A percentile compares a stretch with the other conserved stretches of the same genome.
Conservation (phyloP, 2,888 invertebrate genomes). For the Polia nebulosa region DNA sequence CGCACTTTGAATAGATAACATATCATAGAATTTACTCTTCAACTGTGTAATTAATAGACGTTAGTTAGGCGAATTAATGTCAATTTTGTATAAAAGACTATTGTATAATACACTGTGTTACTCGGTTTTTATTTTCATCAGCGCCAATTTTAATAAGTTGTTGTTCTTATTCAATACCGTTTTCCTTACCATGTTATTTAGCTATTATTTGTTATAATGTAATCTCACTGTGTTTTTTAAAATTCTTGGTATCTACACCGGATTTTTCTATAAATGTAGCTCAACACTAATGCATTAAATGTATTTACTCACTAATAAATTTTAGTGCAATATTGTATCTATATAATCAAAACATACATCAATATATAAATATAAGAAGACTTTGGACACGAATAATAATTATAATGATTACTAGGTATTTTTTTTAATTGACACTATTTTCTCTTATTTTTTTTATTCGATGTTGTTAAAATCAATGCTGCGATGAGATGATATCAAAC, state of each 20-base stretch:
- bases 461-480: not conserved
- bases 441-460: not conserved
- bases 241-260: slow-evolving; percentile 20
- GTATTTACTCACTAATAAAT: slow-evolving; percentile 54
- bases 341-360: slow-evolving; percentile 40
- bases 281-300: slow-evolving; percentile 49
- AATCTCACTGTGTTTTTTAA: slow-evolving; percentile 5
- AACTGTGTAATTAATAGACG: slow-evolving; percentile 59
- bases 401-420: not conserved
- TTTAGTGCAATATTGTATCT: slow-evolving; percentile 53
- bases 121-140: slow-evolving; percentile 3
- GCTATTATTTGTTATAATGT: slow-evolving; percentile 6
- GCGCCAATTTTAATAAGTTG: not conserved
- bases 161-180: slow-evolving; percentile 3
- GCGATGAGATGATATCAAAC: not conserved
- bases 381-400: slow-evolving; percentile 10
- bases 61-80: slow-evolving; percentile 72
- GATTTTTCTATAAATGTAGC: slow-evolving; percentile 30
- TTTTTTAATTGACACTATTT: slow-evolving; percentile 14
- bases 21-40: slow-evolving; percentile 80
- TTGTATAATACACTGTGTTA: slow-evolving; percentile 14
- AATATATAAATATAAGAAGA: slow-evolving; percentile 7
- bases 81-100: slow-evolving; percentile 66
- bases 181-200: not conserved
- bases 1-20: slow-evolving; percentile 82